These are phyloP conservation scores for Parthenolecanium corni DNA, from an alignment of 2,888 invertebrate genomes.

Conservation along the genomic window DNA sequence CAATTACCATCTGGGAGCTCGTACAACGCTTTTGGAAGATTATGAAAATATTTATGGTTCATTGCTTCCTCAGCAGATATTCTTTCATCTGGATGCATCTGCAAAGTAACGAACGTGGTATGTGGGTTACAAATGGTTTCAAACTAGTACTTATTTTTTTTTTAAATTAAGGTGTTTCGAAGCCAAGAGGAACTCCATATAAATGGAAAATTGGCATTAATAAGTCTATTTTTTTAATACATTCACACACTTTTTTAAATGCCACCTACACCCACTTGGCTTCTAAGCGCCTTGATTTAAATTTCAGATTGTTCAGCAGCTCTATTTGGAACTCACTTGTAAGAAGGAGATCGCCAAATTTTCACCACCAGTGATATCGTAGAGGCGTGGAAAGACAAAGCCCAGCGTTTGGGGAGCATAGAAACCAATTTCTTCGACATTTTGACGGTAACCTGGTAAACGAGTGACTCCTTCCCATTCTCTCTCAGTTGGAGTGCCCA, in stretches of 20 bases:
- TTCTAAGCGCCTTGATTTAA: no score
- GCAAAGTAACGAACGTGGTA: constrained; percentile 36
- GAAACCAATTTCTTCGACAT: constrained; percentile 51
- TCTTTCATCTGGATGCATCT: constrained; percentile 74
- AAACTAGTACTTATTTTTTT: background rate
- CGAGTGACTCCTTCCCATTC: constrained; percentile 85
- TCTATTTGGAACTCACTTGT: constrained; percentile 41
- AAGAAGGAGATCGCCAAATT: constrained; percentile 73
- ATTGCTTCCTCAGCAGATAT: constrained; percentile 79
- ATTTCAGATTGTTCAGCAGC: no score
- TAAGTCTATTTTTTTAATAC: no score
- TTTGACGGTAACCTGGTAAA: constrained; percentile 71
- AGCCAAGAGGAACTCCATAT: no score
- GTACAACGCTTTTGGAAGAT: constrained; percentile 76
- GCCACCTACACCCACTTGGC: no score
- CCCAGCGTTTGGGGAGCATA: constrained; percentile 67
- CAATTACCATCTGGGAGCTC: constrained; percentile 86
- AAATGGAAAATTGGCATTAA: no score
- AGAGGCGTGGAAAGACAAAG: constrained; percentile 76
- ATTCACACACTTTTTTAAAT: no score
- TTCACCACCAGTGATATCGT: constrained; percentile 78
- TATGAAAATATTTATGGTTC: constrained; percentile 78
- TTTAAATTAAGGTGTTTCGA: no score
- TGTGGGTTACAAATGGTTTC: background rate
- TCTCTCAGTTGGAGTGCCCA: constrained; percentile 89